Percentiles rank a stretch among this genome's conserved stretches.
phyloP scores from a whole-genome alignment of 2,797 vertebrate genomes.

The Neosalanx taihuensis region DNA sequence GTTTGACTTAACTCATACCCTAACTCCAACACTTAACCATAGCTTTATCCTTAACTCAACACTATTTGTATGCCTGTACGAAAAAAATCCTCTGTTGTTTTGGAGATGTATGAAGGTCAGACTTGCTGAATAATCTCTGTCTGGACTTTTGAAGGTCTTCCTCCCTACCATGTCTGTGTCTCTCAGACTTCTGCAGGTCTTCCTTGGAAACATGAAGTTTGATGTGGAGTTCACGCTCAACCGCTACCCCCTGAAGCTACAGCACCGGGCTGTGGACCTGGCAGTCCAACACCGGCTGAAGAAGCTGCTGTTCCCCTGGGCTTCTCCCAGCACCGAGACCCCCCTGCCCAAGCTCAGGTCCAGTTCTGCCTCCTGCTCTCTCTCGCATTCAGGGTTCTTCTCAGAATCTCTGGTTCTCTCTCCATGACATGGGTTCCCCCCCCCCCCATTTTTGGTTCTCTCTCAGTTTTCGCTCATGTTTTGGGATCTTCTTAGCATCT shows the following conservation, averaged over 20 bases:
- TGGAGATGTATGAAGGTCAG: too few species aligned
- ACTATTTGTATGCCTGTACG: too few species aligned
- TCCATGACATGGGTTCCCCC: neutral
- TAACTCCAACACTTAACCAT: neutral
- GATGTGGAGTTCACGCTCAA: conserved; percentile 90
- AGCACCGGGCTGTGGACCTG: conserved; percentile 81
- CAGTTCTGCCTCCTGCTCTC: neutral
- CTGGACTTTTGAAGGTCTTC: neutral
- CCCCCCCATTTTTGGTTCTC: neutral
- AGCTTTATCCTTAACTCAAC: too few species aligned
- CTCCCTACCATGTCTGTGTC: neutral
- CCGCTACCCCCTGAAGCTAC: conserved; percentile 79
- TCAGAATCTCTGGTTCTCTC: too few species aligned
- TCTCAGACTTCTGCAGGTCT: conserved; percentile 74
- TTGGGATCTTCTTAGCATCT: too few species aligned
- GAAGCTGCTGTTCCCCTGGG: conserved; percentile 80
- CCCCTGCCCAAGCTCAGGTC: conserved; percentile 63
- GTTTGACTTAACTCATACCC: neutral
- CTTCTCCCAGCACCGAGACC: conserved; percentile 26
- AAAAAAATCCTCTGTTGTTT: too few species aligned
- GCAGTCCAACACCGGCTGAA: conserved; percentile 60
- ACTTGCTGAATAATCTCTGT: too few species aligned
- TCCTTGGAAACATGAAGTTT: conserved; percentile 80
- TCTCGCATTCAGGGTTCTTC: too few species aligned
- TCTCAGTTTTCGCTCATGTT: too few species aligned